Evolutionary conservation across 2,113 vertebrate genomes (phyloP).

Genomic region (Leptocoma aspasia): DNA sequence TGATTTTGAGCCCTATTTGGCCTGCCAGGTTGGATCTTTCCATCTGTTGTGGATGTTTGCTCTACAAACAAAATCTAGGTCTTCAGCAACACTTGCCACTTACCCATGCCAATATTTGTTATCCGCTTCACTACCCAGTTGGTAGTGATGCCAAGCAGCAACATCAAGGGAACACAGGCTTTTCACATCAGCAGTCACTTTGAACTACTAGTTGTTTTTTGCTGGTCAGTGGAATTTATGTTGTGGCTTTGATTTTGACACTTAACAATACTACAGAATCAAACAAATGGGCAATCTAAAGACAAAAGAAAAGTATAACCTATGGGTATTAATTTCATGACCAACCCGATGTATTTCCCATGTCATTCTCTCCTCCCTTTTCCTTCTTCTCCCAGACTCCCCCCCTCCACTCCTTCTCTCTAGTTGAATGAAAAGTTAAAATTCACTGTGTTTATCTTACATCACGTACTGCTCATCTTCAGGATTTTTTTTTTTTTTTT

Average conservation of each 20-base stretch:
- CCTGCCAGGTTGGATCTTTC: conserved; percentile 46
- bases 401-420: not conserved
- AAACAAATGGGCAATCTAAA: not conserved
- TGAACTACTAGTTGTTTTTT: conserved; percentile 1
- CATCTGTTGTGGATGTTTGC: conserved; percentile 7
- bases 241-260: not conserved
- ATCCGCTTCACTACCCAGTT: conserved; percentile 30
- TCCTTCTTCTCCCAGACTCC: not conserved
- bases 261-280: not conserved
- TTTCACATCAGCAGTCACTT: conserved; percentile 35
- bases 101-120: conserved; percentile 52
- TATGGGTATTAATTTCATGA: not conserved
- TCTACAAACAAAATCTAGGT: conserved; percentile 52
- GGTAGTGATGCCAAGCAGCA: conserved; percentile 18
- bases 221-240: not conserved
- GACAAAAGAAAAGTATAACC: not conserved
- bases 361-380: not conserved
- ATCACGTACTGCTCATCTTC: not conserved
- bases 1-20: not conserved
- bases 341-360: not conserved
- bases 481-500: not conserved
- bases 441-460: not conserved
- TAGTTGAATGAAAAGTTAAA: not conserved
- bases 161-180: conserved; percentile 15
- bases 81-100: conserved; percentile 56